Conservation (phyloP, 2,113 vertebrate genomes). For the Acinonyx jubatus region DNA sequence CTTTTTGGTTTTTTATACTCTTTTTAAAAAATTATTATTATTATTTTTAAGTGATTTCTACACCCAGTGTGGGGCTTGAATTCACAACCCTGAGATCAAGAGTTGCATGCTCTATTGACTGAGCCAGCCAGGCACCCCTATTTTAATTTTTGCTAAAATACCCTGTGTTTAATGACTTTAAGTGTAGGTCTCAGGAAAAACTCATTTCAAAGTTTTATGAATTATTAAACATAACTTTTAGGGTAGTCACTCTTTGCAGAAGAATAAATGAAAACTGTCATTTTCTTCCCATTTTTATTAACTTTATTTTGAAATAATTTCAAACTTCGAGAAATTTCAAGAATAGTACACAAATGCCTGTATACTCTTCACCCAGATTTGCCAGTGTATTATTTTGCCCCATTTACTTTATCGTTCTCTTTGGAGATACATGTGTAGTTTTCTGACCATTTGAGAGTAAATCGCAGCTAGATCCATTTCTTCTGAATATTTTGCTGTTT, state of each 20-base stretch:
- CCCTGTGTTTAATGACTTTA: background rate
- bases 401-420: background rate
- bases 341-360: background rate
- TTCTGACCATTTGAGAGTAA: conserved; percentile 3
- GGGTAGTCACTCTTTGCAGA: background rate
- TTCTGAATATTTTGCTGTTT: background rate
- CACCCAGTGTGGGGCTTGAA: background rate
- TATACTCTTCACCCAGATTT: background rate
- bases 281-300: background rate
- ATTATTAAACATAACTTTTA: background rate
- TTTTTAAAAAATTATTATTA: background rate
- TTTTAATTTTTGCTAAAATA: background rate
- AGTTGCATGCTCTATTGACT: background rate
- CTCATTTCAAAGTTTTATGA: background rate
- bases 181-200: background rate
- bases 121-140: background rate
- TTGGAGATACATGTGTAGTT: background rate
- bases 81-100: background rate
- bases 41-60: background rate
- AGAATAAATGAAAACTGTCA: background rate
- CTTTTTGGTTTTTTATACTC: background rate
- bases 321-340: background rate
- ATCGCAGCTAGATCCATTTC: background rate
- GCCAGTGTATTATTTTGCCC: background rate
- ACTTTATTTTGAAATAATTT: conserved; percentile 37